Evolutionary conservation across 2,888 invertebrate species (phyloP).

Genomic region (Lepidocyrtinus sp.): DNA sequence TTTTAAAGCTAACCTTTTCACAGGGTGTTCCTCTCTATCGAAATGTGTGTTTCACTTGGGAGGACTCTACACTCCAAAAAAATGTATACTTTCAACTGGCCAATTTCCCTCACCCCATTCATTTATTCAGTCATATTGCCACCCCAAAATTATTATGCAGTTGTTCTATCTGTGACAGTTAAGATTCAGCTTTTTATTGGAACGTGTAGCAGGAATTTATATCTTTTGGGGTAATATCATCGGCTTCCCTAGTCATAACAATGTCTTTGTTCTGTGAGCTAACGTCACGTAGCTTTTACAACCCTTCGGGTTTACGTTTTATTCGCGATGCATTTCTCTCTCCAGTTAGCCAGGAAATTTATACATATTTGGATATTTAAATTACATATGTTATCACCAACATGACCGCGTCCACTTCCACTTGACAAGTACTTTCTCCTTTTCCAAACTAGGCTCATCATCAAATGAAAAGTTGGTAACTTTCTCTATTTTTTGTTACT

Average conservation of each 20-base stretch:
- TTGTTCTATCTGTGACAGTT: not conserved
- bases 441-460: not conserved
- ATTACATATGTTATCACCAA: constrained; percentile 31
- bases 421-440: constrained; percentile 11
- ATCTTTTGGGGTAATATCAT: not conserved
- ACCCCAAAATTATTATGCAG: not conserved
- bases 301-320: not conserved
- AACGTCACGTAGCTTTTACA: not conserved
- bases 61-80: not conserved
- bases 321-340: not conserved
- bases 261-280: constrained; percentile 3
- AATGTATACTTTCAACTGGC: constrained; percentile 17
- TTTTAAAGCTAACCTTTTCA: not conserved
- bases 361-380: constrained; percentile 24
- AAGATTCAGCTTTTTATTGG: not conserved
- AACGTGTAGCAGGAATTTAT: not conserved
- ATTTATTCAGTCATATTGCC: constrained; percentile 15
- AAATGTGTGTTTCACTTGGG: not conserved
- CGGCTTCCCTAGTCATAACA: not conserved
- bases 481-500: not conserved
- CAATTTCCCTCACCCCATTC: constrained; percentile 29
- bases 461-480: not conserved
- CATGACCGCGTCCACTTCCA: not conserved
- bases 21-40: not conserved
- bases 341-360: not conserved